Evolutionary conservation across 2,888 invertebrate species (phyloP), one percentile per base, ranked within the genome.

Genomic region (Amphipoea oculea): DNA sequence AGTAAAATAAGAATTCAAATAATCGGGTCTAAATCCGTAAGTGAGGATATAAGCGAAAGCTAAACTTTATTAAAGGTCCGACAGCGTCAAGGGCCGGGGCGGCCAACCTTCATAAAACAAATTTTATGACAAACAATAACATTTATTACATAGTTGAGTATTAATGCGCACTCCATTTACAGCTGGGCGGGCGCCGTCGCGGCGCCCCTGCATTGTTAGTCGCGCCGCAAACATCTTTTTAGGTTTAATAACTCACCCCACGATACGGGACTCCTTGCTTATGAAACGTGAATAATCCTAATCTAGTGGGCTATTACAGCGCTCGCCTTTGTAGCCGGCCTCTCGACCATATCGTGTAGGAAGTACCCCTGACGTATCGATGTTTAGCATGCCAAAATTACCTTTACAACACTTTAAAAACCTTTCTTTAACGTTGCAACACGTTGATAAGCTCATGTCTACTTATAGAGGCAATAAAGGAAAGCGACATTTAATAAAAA

Each of bases 101-200:
- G 92, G 92, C 88, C 92, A 94, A 94, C 95, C 96, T 94, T 94
- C 93, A 96, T 96, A 96, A 96, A 96, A 95, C 94, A 94, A 95
- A 95, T 91, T 96, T 96, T 96, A 96, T 95, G 95, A 94, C 95
- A 95, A 95, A 96, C 96, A 96, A 96, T 96, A 96, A 96, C 96
- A 96, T 96, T 96, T 96, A 96, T 96, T 95, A 94, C 95, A 94
- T 95, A 95, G 95, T 95, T 92, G 94, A 93, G 94, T 95, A 96
- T 96, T 96, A 96, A 96, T 95, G 95, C 93, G 93, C 91, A 94
- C 92, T 95, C 93, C 94, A 95, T 96, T 96, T 95, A 95, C 94
- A 94, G 94, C 92, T 92, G 92, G 91, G 92, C 91, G 92, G 94
- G 93, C 94, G 96, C 92, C 95, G 90, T 89, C 88, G 89, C 85